phyloP scores from a whole-genome alignment of 2,113 vertebrate species.

The Cyphomyrus discorhynchus region DNA sequence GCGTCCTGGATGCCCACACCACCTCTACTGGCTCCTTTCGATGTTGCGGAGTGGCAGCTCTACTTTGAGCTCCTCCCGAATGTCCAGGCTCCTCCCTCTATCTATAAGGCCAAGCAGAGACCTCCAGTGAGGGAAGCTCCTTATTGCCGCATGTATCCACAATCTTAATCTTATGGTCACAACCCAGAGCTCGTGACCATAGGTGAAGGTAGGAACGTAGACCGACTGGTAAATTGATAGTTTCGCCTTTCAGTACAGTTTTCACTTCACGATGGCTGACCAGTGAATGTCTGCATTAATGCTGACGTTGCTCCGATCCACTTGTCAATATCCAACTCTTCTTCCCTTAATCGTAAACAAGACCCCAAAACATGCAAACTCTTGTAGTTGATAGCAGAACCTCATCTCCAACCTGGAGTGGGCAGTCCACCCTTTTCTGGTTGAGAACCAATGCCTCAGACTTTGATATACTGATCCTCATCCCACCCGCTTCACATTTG shows the following conservation, averaged over 20 bases:
- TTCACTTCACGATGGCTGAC: background rate
- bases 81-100: background rate
- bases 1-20: background rate
- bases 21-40: background rate
- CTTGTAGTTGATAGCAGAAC: background rate
- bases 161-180: background rate
- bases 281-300: background rate
- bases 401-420: background rate
- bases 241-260: background rate
- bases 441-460: background rate
- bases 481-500: background rate
- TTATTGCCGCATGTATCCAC: background rate
- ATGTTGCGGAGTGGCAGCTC: background rate
- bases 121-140: background rate
- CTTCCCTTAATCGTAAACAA: background rate
- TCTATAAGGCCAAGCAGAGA: background rate
- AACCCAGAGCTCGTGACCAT: background rate
- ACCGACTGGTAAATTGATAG: background rate
- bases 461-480: background rate
- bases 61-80: background rate
- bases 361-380: background rate
- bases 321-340: background rate
- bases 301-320: too few relatives aligned
- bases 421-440: background rate
- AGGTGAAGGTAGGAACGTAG: background rate